Conservation (phyloP, 2,113 vertebrate genomes). For the Pseudopipra pipra region DNA sequence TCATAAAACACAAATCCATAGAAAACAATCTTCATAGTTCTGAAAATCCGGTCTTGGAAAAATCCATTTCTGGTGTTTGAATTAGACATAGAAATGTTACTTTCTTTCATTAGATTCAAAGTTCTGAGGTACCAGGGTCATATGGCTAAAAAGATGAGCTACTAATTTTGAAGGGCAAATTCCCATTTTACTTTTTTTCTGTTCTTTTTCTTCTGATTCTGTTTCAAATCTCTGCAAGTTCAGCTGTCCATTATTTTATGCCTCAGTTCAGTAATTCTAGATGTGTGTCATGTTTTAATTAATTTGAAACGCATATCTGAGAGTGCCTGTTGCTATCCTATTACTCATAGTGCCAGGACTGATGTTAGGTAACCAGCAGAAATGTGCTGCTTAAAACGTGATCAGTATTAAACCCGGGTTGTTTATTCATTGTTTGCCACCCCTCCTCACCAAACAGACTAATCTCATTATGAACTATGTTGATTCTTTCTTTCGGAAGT, state of each 20-base stretch:
- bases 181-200: background rate
- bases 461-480: slow-evolving; percentile 19
- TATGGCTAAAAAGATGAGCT: background rate
- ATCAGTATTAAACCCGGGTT: background rate
- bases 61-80: background rate
- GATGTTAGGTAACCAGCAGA: slow-evolving; percentile 6
- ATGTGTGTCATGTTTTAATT: background rate
- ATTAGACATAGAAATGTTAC: background rate
- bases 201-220: background rate
- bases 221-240: background rate
- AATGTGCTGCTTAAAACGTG: background rate
- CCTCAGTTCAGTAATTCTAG: background rate
- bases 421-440: slow-evolving; percentile 26
- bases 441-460: background rate
- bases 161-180: background rate
- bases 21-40: background rate
- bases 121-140: background rate
- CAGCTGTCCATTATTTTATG: slow-evolving; percentile 7
- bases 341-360: background rate
- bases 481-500: slow-evolving; percentile 23
- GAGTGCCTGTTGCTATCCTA: background rate
- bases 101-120: background rate
- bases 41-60: background rate
- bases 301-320: background rate
- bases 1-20: background rate